Base-by-base conservation (phyloP, 53 echinoderm and acorn worm species). In the Astropecten irregularis region DNA sequence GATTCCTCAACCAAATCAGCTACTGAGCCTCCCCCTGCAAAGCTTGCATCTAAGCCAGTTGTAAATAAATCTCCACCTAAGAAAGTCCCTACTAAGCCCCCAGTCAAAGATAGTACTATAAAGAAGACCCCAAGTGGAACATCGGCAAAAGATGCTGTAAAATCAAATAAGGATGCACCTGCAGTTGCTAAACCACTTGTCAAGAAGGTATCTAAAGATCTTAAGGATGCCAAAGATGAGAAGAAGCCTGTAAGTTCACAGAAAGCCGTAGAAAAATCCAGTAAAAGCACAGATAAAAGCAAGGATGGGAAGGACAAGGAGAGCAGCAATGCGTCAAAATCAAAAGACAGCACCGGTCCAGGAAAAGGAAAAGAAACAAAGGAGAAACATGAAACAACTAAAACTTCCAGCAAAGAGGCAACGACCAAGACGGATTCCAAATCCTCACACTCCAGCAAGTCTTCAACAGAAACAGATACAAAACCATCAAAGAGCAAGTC, bases 21-120 rank as follows among this genome's bases (percentile, higher is more conserved):
- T 25, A 8, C 46, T 7, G 74, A 47, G 11, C 30, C 51, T 20
- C 53, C 57, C 10, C n/a, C n/a, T n/a, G 28, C 62, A 16, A 65
- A 82, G 58, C 26, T 49, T 23, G 53, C 38, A 22, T n/a, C 40
- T 8, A 89, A 84, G 53, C 13, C 58, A 11, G 52, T 30, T 34
- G 57, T 34, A 37, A 23, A 33, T 9, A 88, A 73, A 28, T 73
- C 83, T 36, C 89, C 89, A 51, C 83, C 64, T 23, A 83, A 49
- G 28, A 85, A 85, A 73, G 73, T 48, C 38, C 67, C 69, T 40
- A 36, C 55, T 22, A 93, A 90, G 88, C 40, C 53, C 46, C 57
- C 68, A 8, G 73, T 69, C 72, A 93, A 90, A 68, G 59, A 90
- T 38, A 83, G 69, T 19, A 84, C 54, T 52, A 81, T 71, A 37